Percentiles rank a stretch among this genome's conserved stretches.
phyloP scores from a whole-genome alignment of 2,797 vertebrate genomes.

The Leuciscus waleckii region DNA sequence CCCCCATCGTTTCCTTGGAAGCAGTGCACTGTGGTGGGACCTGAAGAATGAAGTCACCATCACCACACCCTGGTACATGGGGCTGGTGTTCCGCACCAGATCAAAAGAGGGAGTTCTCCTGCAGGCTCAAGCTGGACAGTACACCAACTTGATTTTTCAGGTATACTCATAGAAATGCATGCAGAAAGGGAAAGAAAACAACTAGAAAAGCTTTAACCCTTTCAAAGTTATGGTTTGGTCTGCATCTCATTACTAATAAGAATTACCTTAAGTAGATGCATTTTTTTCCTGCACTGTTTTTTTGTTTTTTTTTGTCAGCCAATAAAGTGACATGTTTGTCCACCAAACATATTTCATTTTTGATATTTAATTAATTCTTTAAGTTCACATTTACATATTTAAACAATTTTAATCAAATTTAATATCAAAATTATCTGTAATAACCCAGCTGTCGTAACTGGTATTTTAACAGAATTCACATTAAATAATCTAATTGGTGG shows the following conservation, averaged over 20 bases:
- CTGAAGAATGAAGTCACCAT: slow-evolving; percentile 92
- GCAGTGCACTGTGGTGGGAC: slow-evolving; percentile 93
- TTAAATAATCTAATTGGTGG: not conserved
- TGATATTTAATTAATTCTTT: not conserved
- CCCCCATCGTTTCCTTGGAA: slow-evolving; percentile 92
- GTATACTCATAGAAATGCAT: slow-evolving; percentile 66
- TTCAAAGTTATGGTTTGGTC: not conserved
- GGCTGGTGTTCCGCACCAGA: slow-evolving; percentile 92
- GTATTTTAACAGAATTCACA: not conserved
- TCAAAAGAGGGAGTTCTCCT: slow-evolving; percentile 86
- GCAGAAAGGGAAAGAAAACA: not conserved
- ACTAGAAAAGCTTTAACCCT: not conserved
- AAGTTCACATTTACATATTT: not conserved
- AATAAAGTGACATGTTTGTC: not conserved
- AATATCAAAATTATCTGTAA: not conserved
- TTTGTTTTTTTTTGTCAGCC: no score
- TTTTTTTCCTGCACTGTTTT: not conserved
- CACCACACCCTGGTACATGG: slow-evolving; percentile 94
- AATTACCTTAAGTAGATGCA: not conserved
- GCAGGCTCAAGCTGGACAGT: slow-evolving; percentile 91
- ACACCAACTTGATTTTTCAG: slow-evolving; percentile 92
- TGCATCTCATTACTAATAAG: not conserved
- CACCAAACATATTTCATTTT: not conserved
- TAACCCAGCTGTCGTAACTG: not conserved
- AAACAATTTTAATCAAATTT: not conserved